Percentiles rank a stretch among this genome's conserved stretches.
phyloP scores from a whole-genome alignment of 2,888 invertebrate species.

The Ectropis crepuscularia region DNA sequence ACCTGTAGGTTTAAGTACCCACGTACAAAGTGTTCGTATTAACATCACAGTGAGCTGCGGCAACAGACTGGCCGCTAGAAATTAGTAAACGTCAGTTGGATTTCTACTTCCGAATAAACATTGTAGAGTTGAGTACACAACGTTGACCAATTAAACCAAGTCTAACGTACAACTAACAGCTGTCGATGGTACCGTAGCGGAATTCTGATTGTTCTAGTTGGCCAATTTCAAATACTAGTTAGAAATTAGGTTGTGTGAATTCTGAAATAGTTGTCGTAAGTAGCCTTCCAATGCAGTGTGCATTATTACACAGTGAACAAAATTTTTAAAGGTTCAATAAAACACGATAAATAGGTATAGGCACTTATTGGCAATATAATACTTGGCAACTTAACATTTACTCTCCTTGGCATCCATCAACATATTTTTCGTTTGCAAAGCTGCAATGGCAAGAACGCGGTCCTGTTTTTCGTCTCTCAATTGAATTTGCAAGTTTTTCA shows the following conservation, averaged over 20 bases:
- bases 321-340: constrained; percentile 4
- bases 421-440: constrained; percentile 71
- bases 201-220: constrained; percentile 11
- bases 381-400: constrained; percentile 66
- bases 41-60: no score
- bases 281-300: neutral
- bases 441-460: constrained; percentile 75
- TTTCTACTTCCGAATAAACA: neutral
- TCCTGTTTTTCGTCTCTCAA: constrained; percentile 88
- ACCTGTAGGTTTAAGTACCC: no score
- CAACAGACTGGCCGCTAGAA: neutral
- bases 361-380: constrained; percentile 34
- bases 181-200: constrained; percentile 2
- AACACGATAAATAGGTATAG: constrained; percentile 28
- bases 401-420: constrained; percentile 79
- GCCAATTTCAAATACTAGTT: neutral
- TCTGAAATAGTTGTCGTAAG: neutral
- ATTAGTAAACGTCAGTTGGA: constrained; percentile 4
- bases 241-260: constrained; percentile 6
- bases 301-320: no score
- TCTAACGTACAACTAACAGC: constrained; percentile 19
- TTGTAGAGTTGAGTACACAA: constrained; percentile 1
- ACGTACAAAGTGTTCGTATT: no score
- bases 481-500: constrained; percentile 85
- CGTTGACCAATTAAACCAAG: constrained; percentile 16